Percentiles rank a stretch among this genome's conserved stretches.
Evolutionary conservation across 64 coral and sea anemone genomes (phyloP).

Genomic region (Actinia tenebrosa): DNA sequence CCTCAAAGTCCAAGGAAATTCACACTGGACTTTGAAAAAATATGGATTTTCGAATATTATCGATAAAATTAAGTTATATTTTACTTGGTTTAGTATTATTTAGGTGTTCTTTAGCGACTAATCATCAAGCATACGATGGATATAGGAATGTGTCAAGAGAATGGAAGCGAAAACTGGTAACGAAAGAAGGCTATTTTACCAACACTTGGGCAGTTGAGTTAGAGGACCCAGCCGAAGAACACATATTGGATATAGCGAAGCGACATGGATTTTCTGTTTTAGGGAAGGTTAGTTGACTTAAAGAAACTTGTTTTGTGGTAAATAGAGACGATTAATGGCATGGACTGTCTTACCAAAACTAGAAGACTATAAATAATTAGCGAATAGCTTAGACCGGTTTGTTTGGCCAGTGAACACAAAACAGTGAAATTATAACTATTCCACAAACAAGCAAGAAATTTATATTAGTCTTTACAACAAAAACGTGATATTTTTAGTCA

Average conservation of each 20-base stretch:
- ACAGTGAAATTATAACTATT: neutral
- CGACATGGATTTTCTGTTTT: slow-evolving; percentile 88
- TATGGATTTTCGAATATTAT: neutral
- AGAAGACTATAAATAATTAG: neutral
- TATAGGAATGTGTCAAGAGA: slow-evolving; percentile 68
- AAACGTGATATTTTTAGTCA: neutral
- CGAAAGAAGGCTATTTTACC: slow-evolving; percentile 96
- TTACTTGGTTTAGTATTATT: neutral
- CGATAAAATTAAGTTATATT: slow-evolving; percentile 13
- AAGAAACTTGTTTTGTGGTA: neutral
- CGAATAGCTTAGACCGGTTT: neutral
- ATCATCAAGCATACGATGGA: neutral
- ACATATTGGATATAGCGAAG: slow-evolving; percentile 68
- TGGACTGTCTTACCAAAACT: neutral
- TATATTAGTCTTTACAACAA: neutral
- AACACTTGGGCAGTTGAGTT: slow-evolving; percentile 99
- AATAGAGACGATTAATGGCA: neutral
- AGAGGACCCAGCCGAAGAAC: slow-evolving; percentile 60
- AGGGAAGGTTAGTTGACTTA: slow-evolving; percentile 58
- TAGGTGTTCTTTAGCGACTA: neutral
- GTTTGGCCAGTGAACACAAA: neutral
- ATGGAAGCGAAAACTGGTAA: slow-evolving; percentile 72
- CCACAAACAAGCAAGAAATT: neutral
- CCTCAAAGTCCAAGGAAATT: neutral
- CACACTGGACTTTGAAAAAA: neutral